These are phyloP conservation scores for Chrysoperla carnea DNA, from an alignment of 1,140 invertebrate genomes.

Conservation along the genomic window DNA sequence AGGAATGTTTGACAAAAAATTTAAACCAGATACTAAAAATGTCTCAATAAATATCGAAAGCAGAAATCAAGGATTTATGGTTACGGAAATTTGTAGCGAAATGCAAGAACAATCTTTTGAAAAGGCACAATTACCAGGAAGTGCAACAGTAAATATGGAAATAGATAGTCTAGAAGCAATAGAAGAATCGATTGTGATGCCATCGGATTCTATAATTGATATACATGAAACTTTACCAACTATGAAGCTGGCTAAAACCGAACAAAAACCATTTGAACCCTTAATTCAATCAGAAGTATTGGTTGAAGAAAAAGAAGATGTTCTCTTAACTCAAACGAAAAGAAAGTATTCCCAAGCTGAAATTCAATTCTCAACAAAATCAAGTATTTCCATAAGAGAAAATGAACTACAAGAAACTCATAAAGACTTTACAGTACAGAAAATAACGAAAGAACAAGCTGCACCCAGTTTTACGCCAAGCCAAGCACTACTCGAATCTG, in stretches of 20 bases:
- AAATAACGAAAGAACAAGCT: slow-evolving; percentile 21
- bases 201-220: slow-evolving; percentile 3
- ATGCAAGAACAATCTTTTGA: slow-evolving; percentile 20
- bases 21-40: slow-evolving; percentile 15
- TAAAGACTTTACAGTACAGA: slow-evolving; percentile 10
- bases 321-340: slow-evolving; percentile 12
- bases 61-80: slow-evolving; percentile 15
- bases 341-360: slow-evolving; percentile 15
- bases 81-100: slow-evolving; percentile 20
- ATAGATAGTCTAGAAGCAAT: slow-evolving; percentile 8
- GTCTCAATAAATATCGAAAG: slow-evolving; percentile 20
- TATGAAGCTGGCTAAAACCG: slow-evolving; percentile 4
- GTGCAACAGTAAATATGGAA: slow-evolving; percentile 13
- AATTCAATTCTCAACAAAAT: slow-evolving; percentile 23
- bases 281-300: slow-evolving; percentile 11
- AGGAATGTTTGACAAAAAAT: slow-evolving; percentile 17
- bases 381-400: slow-evolving; percentile 27
- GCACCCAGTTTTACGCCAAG: slow-evolving; percentile 16
- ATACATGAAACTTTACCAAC: not conserved
- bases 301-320: slow-evolving; percentile 12
- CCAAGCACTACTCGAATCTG: slow-evolving; percentile 12
- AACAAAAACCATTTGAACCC: slow-evolving; percentile 8
- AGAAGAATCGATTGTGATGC: slow-evolving; percentile 1
- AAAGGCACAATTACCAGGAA: slow-evolving; percentile 9
- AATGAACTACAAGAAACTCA: slow-evolving; percentile 27